Percentiles rank a stretch among this genome's conserved stretches.
Conservation (phyloP, 2,888 invertebrate genomes). For the Andrena marginata region DNA sequence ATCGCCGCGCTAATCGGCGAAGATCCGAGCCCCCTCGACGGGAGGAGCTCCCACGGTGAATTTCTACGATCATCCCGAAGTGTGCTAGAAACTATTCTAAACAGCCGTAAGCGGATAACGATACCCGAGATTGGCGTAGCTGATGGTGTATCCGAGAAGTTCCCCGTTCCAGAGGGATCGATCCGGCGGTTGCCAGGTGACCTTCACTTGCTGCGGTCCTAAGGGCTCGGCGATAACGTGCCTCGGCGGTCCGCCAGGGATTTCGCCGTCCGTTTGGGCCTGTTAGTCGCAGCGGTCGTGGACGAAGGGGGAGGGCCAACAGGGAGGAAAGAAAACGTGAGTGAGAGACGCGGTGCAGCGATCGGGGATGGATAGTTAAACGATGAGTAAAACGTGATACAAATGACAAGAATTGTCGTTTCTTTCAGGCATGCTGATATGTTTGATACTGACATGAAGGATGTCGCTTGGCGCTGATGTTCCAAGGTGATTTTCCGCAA, state of each 20-base stretch:
- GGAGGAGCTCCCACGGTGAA: neutral
- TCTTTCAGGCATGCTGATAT: slow-evolving; percentile 46
- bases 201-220: slow-evolving; percentile 90
- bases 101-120: slow-evolving; percentile 68
- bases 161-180: slow-evolving; percentile 92
- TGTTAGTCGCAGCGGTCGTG: slow-evolving; percentile 56
- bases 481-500: slow-evolving; percentile 88
- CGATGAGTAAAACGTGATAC: slow-evolving; percentile 26
- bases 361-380: neutral
- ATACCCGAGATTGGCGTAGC: slow-evolving; percentile 83
- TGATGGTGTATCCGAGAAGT: slow-evolving; percentile 90
- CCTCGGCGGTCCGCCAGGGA: slow-evolving; percentile 90
- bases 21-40: slow-evolving; percentile 19
- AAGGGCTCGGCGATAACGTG: slow-evolving; percentile 89
- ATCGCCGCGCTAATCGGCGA: slow-evolving; percentile 31
- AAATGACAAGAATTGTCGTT: slow-evolving; percentile 49
- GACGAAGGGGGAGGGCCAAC: neutral
- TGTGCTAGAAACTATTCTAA: slow-evolving; percentile 57
- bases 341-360: neutral
- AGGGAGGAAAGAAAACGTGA: slow-evolving; percentile 3
- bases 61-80: slow-evolving; percentile 28
- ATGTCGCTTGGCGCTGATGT: slow-evolving; percentile 87
- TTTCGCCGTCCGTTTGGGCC: slow-evolving; percentile 87
- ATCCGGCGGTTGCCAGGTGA: slow-evolving; percentile 92
- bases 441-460: slow-evolving; percentile 85